These are phyloP conservation scores for Ficedula albicollis DNA, from an alignment of 2,797 vertebrate species.

Conservation along the genomic window DNA sequence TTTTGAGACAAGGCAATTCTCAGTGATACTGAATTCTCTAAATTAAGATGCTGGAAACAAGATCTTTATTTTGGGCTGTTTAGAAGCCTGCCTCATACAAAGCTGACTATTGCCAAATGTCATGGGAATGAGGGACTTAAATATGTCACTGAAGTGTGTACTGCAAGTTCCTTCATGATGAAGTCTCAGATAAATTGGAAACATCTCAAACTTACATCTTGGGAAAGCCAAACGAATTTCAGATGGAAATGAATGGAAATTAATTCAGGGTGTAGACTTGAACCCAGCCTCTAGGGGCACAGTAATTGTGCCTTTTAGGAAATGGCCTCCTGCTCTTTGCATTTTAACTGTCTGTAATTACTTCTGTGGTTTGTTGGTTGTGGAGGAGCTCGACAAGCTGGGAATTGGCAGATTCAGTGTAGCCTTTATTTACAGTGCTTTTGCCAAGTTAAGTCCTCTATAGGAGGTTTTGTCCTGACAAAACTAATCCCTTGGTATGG, in stretches of 20 bases:
- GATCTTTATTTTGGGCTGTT: neutral
- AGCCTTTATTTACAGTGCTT: slow-evolving; percentile 36
- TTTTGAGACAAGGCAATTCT: neutral
- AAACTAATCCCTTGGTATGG: neutral
- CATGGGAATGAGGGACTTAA: neutral
- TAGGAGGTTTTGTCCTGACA: neutral
- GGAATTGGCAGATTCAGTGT: slow-evolving; percentile 18
- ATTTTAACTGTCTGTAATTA: slow-evolving; percentile 53
- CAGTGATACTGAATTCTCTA: neutral
- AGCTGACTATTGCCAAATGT: neutral
- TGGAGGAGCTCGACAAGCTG: slow-evolving; percentile 18
- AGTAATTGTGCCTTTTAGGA: slow-evolving; percentile 38
- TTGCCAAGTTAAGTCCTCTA: slow-evolving; percentile 33
- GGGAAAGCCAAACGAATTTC: slow-evolving; percentile 20
- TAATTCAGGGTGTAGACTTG: slow-evolving; percentile 9
- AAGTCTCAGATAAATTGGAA: slow-evolving; percentile 8
- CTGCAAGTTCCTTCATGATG: neutral
- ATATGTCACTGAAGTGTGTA: neutral
- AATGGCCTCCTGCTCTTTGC: slow-evolving; percentile 10
- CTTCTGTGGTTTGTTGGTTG: slow-evolving; percentile 30
- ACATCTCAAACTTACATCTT: neutral
- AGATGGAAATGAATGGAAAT: slow-evolving; percentile 47
- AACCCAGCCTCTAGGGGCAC: slow-evolving; percentile 29
- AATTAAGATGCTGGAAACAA: neutral
- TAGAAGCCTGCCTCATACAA: neutral